phyloP scores from a whole-genome alignment of 2,113 vertebrate species.

The Ophthalmolycus amberensis region DNA sequence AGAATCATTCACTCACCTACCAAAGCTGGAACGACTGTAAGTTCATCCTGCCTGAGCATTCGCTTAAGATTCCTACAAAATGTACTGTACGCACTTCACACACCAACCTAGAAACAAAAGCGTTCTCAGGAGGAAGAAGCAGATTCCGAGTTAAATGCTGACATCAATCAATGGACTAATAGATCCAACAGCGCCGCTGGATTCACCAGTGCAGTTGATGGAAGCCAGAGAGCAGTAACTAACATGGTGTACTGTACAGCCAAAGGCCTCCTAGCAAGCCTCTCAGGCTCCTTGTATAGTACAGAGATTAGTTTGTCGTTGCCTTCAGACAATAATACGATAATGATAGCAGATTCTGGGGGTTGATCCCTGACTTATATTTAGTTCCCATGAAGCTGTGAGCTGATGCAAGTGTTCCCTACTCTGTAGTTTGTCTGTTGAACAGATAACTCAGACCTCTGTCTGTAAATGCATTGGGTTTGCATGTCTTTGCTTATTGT shows the following conservation, averaged over 20 bases:
- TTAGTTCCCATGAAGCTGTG: background rate
- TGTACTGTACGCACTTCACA: background rate
- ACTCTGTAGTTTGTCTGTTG: conserved; percentile 22
- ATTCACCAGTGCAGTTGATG: background rate
- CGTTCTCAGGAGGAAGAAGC: background rate
- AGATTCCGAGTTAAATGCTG: background rate
- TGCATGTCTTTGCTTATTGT: background rate
- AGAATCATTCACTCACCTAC: conserved; percentile 93
- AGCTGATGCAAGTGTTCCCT: background rate
- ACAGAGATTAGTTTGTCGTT: background rate
- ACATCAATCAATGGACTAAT: background rate
- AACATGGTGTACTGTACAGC: background rate
- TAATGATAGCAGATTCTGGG: background rate
- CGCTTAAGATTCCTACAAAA: background rate
- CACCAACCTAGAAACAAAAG: background rate
- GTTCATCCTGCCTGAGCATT: conserved; percentile 69
- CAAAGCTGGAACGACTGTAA: conserved; percentile 98
- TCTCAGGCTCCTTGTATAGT: background rate
- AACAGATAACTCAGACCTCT: background rate
- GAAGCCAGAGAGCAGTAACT: conserved; percentile 4
- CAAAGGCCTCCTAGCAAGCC: background rate
- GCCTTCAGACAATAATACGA: background rate
- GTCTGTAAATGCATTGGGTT: conserved; percentile 12
- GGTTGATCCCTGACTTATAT: background rate
- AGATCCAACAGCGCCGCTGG: background rate